Percentiles rank a stretch among this genome's conserved stretches.
Evolutionary conservation across 2,888 invertebrate species (phyloP).

Genomic region (Corbicula japonica): DNA sequence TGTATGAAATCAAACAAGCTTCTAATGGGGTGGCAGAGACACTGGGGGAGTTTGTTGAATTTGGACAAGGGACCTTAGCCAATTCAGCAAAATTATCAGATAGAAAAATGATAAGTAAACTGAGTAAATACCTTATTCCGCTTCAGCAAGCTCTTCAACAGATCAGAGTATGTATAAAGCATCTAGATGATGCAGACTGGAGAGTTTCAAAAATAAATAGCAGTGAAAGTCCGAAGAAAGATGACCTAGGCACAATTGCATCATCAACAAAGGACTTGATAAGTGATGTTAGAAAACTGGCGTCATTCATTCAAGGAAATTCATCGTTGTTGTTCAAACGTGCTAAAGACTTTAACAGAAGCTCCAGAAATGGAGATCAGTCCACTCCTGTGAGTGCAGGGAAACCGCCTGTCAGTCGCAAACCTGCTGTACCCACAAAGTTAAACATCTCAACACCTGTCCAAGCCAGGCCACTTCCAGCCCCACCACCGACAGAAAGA

Average conservation of each 20-base stretch:
- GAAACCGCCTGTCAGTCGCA: slow-evolving; percentile 74
- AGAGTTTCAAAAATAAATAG: slow-evolving; percentile 74
- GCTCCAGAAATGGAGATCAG: slow-evolving; percentile 54
- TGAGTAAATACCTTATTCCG: slow-evolving; percentile 80
- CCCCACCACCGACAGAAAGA: slow-evolving; percentile 79
- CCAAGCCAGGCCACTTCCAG: slow-evolving; percentile 89
- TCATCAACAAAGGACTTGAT: slow-evolving; percentile 95
- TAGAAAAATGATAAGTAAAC: slow-evolving; percentile 80
- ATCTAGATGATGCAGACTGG: slow-evolving; percentile 82
- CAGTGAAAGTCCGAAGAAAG: slow-evolving; percentile 88
- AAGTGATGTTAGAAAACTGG: slow-evolving; percentile 95
- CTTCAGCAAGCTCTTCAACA: slow-evolving; percentile 78
- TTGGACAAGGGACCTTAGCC: slow-evolving; percentile 95
- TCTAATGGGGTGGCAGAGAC: slow-evolving; percentile 93
- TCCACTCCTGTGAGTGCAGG: slow-evolving; percentile 50
- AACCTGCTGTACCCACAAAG: slow-evolving; percentile 70
- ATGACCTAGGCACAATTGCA: slow-evolving; percentile 95
- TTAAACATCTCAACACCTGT: slow-evolving; percentile 83
- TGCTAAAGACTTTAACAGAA: slow-evolving; percentile 69
- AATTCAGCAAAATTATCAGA: slow-evolving; percentile 90
- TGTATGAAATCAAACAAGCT: slow-evolving; percentile 94
- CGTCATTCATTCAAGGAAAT: slow-evolving; percentile 93
- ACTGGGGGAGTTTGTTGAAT: slow-evolving; percentile 94
- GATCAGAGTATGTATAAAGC: slow-evolving; percentile 73
- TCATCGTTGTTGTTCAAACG: slow-evolving; percentile 82